Evolutionary conservation across 2,888 invertebrate species (phyloP).

Genomic region (Leucophenga montana): DNA sequence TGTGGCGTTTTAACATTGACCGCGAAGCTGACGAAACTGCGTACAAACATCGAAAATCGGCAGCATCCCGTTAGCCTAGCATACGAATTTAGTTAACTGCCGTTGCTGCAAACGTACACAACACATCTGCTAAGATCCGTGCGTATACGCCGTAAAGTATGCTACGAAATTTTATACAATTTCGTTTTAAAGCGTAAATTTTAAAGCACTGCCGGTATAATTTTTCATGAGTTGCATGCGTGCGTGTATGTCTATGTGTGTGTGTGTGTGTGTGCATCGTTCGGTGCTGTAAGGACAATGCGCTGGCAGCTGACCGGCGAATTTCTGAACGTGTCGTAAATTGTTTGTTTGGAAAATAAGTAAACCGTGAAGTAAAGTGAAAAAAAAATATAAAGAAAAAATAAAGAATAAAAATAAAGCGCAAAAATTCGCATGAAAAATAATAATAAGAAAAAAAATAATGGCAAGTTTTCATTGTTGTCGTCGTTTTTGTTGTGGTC

Average conservation of each 20-base stretch:
- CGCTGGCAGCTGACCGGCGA: slow-evolving; percentile 14
- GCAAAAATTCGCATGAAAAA: not conserved
- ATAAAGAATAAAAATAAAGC: too few relatives aligned
- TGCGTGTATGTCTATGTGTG: too few relatives aligned
- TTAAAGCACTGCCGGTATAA: slow-evolving; percentile 6
- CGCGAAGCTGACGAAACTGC: slow-evolving; percentile 30
- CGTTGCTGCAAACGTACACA: slow-evolving; percentile 63
- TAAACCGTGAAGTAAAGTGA: not conserved
- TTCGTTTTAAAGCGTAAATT: not conserved
- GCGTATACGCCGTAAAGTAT: not conserved
- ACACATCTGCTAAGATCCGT: slow-evolving; percentile 44
- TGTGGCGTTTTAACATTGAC: not conserved
- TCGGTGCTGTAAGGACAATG: too few relatives aligned
- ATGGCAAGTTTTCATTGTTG: slow-evolving; percentile 21
- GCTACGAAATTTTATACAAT: not conserved
- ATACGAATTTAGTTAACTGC: slow-evolving; percentile 58
- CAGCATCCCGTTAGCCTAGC: too few relatives aligned
- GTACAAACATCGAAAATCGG: slow-evolving; percentile 37
- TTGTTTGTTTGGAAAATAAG: slow-evolving; percentile 21
- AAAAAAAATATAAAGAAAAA: too few relatives aligned
- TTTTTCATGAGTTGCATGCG: not conserved
- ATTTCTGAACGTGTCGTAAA: slow-evolving; percentile 10
- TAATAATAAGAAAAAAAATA: not conserved
- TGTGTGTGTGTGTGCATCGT: too few relatives aligned
- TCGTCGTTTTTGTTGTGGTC: slow-evolving; percentile 25